Conservation (phyloP, 1,140 invertebrate species). For the Trypoxylus dichotomus region DNA sequence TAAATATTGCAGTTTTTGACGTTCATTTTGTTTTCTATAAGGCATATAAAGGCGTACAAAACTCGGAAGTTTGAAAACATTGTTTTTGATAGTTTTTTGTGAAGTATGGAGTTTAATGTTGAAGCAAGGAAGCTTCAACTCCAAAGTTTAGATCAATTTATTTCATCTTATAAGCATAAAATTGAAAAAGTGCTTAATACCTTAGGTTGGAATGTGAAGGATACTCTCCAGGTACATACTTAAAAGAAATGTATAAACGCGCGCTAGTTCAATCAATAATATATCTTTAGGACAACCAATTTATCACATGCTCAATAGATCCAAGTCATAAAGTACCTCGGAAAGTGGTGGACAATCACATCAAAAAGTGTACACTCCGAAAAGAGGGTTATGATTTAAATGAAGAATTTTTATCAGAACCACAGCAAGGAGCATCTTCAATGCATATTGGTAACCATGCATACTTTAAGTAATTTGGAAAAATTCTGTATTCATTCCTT, state of each 20-base stretch:
- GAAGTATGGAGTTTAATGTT: constrained; percentile 49
- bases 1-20: too few relatives aligned
- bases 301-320: constrained; percentile 55
- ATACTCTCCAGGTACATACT: constrained; percentile 39
- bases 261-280: background rate
- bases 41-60: too few relatives aligned
- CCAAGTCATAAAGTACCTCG: constrained; percentile 53
- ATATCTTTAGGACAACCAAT: constrained; percentile 38
- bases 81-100: background rate
- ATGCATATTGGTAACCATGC: constrained; percentile 24
- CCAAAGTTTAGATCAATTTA: constrained; percentile 50
- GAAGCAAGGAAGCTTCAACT: constrained; percentile 50
- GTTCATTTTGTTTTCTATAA: too few relatives aligned
- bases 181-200: constrained; percentile 44
- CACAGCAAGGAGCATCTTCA: constrained; percentile 38
- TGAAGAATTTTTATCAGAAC: constrained; percentile 55
- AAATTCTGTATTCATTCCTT: constrained; percentile 32
- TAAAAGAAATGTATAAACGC: background rate
- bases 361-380: constrained; percentile 56
- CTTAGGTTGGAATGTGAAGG: constrained; percentile 44
- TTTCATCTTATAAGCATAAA: constrained; percentile 45
- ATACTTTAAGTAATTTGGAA: background rate
- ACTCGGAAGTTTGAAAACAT: background rate
- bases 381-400: constrained; percentile 55
- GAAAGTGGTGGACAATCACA: constrained; percentile 52